Evolutionary conservation across 2,888 invertebrate species (phyloP).

Genomic region (Furcula furcula): DNA sequence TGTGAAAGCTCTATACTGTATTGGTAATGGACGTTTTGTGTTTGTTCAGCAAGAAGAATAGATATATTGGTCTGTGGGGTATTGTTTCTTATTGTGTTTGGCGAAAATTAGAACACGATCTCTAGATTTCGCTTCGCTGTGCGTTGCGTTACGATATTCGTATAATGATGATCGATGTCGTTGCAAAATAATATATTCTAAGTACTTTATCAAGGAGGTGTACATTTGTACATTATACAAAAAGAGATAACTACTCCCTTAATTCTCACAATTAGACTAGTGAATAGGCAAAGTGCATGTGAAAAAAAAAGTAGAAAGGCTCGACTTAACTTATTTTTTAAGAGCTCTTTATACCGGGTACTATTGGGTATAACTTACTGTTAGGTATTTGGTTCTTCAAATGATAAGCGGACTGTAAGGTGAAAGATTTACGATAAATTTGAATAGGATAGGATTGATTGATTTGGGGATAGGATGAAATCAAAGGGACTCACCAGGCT

Average conservation of each 20-base stretch:
- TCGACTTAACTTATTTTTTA: no score
- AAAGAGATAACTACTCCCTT: no score
- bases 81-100: slow-evolving; percentile 12
- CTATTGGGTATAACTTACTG: no score
- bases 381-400: no score
- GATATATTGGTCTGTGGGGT: slow-evolving; percentile 1
- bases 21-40: slow-evolving; percentile 20
- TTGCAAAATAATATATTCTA: background rate
- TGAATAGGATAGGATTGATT: no score
- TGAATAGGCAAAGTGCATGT: background rate
- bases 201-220: background rate
- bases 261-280: background rate
- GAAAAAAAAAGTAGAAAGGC: no score
- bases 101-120: slow-evolving; percentile 1
- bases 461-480: no score
- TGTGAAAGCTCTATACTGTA: slow-evolving; percentile 28
- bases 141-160: background rate
- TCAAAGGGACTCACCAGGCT: no score
- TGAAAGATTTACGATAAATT: no score
- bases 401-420: no score
- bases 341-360: no score
- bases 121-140: background rate
- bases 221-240: background rate
- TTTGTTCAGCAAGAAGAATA: slow-evolving; percentile 13
- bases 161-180: background rate